Conservation (phyloP, 2,888 invertebrate species). For the Pachymerium ferrugineum region DNA sequence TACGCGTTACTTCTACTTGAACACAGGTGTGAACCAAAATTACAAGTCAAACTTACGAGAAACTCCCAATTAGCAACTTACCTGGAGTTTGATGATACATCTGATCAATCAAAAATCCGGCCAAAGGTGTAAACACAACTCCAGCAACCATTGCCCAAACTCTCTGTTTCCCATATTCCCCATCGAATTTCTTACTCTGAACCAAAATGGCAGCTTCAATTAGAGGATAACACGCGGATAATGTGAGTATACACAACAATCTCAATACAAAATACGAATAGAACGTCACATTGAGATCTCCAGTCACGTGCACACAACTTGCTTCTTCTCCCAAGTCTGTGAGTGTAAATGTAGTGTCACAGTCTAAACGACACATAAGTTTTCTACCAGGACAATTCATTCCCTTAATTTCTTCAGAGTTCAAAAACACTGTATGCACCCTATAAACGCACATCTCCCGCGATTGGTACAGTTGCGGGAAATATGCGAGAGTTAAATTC, state of each 20-base stretch:
- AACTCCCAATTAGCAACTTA: no score
- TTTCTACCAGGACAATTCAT: background rate
- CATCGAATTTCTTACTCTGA: slow-evolving; percentile 71
- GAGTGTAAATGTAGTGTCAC: no score
- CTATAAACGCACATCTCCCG: background rate
- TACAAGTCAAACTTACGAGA: no score
- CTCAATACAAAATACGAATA: slow-evolving; percentile 75
- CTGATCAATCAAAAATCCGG: background rate
- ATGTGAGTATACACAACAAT: slow-evolving; percentile 72
- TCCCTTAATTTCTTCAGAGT: background rate
- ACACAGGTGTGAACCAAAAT: no score
- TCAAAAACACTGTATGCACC: background rate
- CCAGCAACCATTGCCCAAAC: slow-evolving; percentile 49
- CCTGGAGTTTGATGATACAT: background rate
- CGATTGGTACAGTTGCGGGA: background rate
- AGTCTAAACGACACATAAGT: slow-evolving; percentile 16
- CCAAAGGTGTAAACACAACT: slow-evolving; percentile 41
- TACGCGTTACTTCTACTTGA: no score
- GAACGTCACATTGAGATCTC: slow-evolving; percentile 54
- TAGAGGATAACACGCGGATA: slow-evolving; percentile 77
- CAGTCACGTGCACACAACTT: background rate
- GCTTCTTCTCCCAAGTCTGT: no score
- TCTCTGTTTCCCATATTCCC: slow-evolving; percentile 46
- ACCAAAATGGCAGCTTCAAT: slow-evolving; percentile 83
- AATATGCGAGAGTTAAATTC: background rate